Base-by-base conservation (phyloP, 2,888 invertebrate species). In the Parnassius apollo region DNA sequence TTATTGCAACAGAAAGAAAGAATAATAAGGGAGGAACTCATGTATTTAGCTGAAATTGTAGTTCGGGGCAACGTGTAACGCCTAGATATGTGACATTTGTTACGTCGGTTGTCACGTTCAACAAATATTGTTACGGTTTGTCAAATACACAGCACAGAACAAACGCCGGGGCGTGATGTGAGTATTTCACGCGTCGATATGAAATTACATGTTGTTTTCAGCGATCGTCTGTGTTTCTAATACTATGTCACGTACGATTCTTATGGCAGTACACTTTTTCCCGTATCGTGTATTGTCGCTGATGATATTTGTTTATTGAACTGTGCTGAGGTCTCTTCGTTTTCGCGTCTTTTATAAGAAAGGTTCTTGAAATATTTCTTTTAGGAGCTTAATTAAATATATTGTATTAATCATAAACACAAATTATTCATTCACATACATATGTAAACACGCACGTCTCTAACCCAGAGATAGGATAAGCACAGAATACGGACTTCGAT, bases 61-160 rank as follows among this genome's bases (percentile, higher is more conserved):
- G 76, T 78, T 74, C 73, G 71, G 11, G 49, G 76, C 78, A 80
- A 85, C 89, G 89, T 91, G 91, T 85, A 81, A 77, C 82, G 88
- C 84, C 81, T 91, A 81, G 85, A 86, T 88, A 88, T 88, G 85
- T 83, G 77, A 77, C 82, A 81, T 85, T 88, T 88, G 86, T 82
- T 85, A 82, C 81, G 77, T 78, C 80, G 75, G 79, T 83, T 80
- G 89, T 83, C 91, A 91, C 91, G 91, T 91, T 90, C 91, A 69
- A 81, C 91, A 91, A 91, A 91, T 91, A 91, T 91, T 91, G 87
- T 86, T 83, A 83, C 83, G 82, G 80, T 84, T 83, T 76, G 73
- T 82, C 85, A 91, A 91, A 91, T 90, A 91, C 86, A 75, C 80
- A 77, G 73, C 76, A 71, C 73, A 76, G 78, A 74, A 81, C 86